Evolutionary conservation across 2,113 vertebrate genomes (phyloP), one percentile per base, ranked within the genome.

Genomic region (Mesembrinibis cayennensis): DNA sequence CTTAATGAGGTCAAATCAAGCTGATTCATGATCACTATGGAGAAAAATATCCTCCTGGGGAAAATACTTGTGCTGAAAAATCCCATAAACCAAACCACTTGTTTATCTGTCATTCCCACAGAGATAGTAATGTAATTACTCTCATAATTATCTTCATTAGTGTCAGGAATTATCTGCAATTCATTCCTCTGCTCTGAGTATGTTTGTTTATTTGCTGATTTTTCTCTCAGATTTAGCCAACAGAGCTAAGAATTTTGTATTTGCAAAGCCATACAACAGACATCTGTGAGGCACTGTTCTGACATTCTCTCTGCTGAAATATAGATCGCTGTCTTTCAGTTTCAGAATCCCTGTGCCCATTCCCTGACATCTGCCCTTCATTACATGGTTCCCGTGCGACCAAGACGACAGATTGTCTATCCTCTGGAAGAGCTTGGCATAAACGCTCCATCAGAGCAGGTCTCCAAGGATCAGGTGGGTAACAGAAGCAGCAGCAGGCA

Each of bases 61-160:
- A 98, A 98, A 97, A 98, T 98, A 97, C 98, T 98, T 98, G 97
- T 96, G 96, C 97, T 98, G 97, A 98, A 98, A 98, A 99, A 99
- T 98, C 97, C 98, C 98, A 98, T 98, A 98, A 99, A 98, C 97
- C 98, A 98, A 98, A 98, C 98, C 99, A 99, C 99, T 99, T 99
- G 99, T 99, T 99, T 99, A 99, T 99, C 99, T 98, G 98, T 99
- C 99, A 99, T 99, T 99, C 99, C 99, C 99, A 99, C 98, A 99
- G 99, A 99, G 99, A 99, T 98, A 98, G 99, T 99, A 99, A 99
- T 99, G 98, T 99, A 99, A 99, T 99, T 99, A 99, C 99, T 98
- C 98, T 98, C 98, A 97, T 99, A 99, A 99, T 99, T 99, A 99
- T 99, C 98, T 99, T 99, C 99, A 99, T 99, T 99, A 99, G 99